phyloP scores from a whole-genome alignment of 1,140 invertebrate species.

The Cherax destructor region DNA sequence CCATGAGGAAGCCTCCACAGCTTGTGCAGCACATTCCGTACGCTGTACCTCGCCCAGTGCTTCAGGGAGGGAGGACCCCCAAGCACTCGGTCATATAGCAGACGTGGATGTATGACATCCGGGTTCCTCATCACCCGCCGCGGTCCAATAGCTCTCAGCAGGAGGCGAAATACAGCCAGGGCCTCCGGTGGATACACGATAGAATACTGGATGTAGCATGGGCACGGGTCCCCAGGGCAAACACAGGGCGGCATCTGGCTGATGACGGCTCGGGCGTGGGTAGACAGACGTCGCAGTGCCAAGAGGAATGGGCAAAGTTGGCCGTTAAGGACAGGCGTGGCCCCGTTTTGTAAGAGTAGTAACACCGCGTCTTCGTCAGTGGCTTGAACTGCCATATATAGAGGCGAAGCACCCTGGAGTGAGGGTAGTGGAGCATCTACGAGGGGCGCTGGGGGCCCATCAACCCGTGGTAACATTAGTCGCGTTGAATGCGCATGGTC shows the following conservation, averaged over 20 bases:
- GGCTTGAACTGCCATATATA: slow-evolving; percentile 50
- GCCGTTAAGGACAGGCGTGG: slow-evolving; percentile 27
- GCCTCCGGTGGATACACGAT: slow-evolving; percentile 29
- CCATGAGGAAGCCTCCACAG: slow-evolving; percentile 36
- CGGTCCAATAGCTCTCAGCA: slow-evolving; percentile 31
- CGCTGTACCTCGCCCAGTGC: slow-evolving; percentile 53
- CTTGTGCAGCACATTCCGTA: not conserved
- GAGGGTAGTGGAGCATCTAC: slow-evolving; percentile 40
- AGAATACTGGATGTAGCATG: slow-evolving; percentile 26
- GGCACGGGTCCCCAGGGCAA: slow-evolving; percentile 14
- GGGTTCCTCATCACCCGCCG: not conserved
- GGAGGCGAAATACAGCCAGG: slow-evolving; percentile 29
- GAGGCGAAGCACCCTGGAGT: slow-evolving; percentile 40
- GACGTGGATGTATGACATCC: slow-evolving; percentile 28
- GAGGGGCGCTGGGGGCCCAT: not conserved
- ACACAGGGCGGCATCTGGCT: slow-evolving; percentile 31
- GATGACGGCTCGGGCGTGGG: slow-evolving; percentile 37
- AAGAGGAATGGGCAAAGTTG: slow-evolving; percentile 35
- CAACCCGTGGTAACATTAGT: slow-evolving; percentile 16
- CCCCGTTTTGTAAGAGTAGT: slow-evolving; percentile 48
- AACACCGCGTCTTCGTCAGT: slow-evolving; percentile 45
- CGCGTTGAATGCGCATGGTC: slow-evolving; percentile 18
- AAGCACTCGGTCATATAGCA: slow-evolving; percentile 25
- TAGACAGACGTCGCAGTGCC: slow-evolving; percentile 41
- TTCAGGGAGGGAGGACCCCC: slow-evolving; percentile 29